Percentiles rank a stretch among this genome's conserved stretches.
Evolutionary conservation across 1,140 invertebrate species (phyloP).

Genomic region (Leptestheria dahalacensis): DNA sequence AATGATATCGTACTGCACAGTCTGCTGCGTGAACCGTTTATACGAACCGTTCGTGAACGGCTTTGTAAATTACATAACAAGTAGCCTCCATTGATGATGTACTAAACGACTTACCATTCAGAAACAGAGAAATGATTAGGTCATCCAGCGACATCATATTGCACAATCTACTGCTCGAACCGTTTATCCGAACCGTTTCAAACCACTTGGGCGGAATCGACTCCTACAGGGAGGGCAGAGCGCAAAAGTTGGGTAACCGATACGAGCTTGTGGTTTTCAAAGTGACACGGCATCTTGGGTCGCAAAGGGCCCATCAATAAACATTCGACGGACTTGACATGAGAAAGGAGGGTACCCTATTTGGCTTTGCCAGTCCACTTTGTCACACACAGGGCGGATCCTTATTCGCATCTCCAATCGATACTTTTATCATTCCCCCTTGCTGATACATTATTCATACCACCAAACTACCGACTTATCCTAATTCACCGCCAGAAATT

Average conservation of each 20-base stretch:
- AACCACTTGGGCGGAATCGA: no score
- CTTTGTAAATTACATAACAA: no score
- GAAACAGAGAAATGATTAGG: no score
- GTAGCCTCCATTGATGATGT: no score
- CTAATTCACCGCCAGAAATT: neutral
- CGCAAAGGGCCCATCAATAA: neutral
- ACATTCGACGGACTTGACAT: neutral
- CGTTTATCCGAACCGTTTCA: no score
- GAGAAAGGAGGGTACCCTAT: neutral
- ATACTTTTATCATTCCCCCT: neutral
- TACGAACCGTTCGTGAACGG: no score
- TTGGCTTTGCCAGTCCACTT: neutral
- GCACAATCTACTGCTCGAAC: no score
- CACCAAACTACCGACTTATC: neutral
- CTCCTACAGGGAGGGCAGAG: no score
- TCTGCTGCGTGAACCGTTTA: no score
- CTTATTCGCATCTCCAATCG: neutral
- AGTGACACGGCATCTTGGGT: neutral
- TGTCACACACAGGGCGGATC: neutral
- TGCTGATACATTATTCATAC: neutral
- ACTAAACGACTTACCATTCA: no score
- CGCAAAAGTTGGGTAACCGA: neutral
- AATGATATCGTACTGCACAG: no score
- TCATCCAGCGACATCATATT: no score
- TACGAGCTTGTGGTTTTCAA: neutral